Percentiles rank a stretch among this genome's conserved stretches.
Conservation (phyloP, 2,113 vertebrate species). For the Calyptommatus sinebrachiatus region DNA sequence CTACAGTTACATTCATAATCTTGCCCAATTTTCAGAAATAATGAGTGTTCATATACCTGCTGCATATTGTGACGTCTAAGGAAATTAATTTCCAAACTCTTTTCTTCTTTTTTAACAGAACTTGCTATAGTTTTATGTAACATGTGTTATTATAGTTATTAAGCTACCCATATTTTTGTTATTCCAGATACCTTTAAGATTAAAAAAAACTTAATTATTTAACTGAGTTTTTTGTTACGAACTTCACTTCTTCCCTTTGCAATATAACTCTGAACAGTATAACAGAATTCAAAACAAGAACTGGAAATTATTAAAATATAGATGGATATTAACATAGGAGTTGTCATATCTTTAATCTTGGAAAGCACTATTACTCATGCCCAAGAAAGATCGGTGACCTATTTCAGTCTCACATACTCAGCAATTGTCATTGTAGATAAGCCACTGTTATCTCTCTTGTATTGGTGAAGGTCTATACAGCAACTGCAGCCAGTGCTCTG, state of each 20-base stretch:
- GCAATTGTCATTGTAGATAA: too few species aligned
- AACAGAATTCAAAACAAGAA: neutral
- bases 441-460: too few species aligned
- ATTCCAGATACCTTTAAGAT: neutral
- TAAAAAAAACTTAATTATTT: neutral
- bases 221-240: neutral
- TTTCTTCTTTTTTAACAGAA: neutral
- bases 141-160: neutral
- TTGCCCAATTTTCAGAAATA: neutral
- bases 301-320: too few species aligned
- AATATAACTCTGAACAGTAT: neutral
- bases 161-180: neutral
- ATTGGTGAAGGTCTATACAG: too few species aligned
- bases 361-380: too few species aligned
- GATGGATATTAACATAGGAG: too few species aligned
- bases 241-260: neutral
- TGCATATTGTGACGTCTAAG: neutral
- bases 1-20: too few species aligned
- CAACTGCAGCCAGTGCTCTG: too few species aligned
- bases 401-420: too few species aligned
- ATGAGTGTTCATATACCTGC: neutral
- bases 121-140: neutral
- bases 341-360: too few species aligned
- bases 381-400: too few species aligned
- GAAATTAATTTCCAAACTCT: neutral